These are phyloP conservation scores for Ahaetulla prasina DNA, from an alignment of 2,113 vertebrate species.

Conservation along the genomic window DNA sequence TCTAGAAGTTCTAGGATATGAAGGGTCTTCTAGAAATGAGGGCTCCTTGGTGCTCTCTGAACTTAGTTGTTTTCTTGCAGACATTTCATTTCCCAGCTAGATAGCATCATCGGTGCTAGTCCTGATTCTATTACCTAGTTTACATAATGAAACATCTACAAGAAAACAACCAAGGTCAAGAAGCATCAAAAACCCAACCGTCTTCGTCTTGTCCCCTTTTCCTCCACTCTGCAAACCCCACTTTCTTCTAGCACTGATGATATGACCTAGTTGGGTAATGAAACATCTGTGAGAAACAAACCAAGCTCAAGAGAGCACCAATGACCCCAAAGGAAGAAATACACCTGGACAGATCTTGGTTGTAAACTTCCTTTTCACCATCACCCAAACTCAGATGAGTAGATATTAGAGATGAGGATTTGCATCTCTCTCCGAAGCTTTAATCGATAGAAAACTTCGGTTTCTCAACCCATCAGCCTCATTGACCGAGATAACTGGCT, in stretches of 20 bases:
- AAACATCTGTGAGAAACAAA: too few relatives aligned
- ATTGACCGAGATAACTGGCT: background rate
- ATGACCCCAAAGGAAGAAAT: background rate
- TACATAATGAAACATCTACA: too few relatives aligned
- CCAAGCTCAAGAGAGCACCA: too few relatives aligned
- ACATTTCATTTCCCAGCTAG: background rate
- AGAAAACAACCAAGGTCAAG: too few relatives aligned
- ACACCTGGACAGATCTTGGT: background rate
- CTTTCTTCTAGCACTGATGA: too few relatives aligned
- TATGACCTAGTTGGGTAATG: too few relatives aligned
- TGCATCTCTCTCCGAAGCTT: background rate
- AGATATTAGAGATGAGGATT: background rate
- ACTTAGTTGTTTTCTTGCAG: too few relatives aligned
- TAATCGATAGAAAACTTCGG: background rate
- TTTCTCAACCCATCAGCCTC: background rate
- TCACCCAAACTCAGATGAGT: background rate
- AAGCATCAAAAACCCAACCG: too few relatives aligned
- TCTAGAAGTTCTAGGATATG: background rate
- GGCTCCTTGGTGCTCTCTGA: too few relatives aligned
- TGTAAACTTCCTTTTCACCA: background rate
- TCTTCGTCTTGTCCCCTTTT: too few relatives aligned
- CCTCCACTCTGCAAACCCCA: too few relatives aligned
- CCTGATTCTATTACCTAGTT: background rate
- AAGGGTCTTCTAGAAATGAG: too few relatives aligned
- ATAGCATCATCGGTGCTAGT: background rate